Base-by-base conservation (phyloP, 1,140 invertebrate genomes). In the Arion vulgaris region DNA sequence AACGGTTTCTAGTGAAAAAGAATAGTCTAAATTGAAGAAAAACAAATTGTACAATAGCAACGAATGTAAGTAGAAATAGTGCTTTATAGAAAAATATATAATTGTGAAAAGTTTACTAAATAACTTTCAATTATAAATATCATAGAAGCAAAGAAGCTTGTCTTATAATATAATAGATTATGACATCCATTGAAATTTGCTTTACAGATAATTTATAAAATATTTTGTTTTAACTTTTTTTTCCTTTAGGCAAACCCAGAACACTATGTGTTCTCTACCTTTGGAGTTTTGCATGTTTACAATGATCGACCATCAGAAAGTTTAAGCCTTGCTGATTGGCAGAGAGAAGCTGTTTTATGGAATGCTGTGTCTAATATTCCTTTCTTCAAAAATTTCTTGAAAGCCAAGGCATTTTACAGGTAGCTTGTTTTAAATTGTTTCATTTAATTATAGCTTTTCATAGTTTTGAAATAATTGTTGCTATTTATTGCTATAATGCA, bases 191-290 rank as follows among this genome's bases (percentile, higher is more conserved):
- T 32, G 26, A 4, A 39, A 13, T 71, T 71, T 39, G 26, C 11
- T 34, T 5, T 34, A 34, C 5, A 2, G 4, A 4, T 36, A 7
- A 23, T 17, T 4, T 34, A 32, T 71, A 71, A 13, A 71, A 17
- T 34, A 71, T 9, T 36, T 28, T 71, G n/a, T 66, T 66, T 66
- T 66, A 32, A n/a, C n/a, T n/a, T n/a, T 71, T 34, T 81, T 32
- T 85, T 28, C 49, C 68, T 45, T 19, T 45, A 86, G 84, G 62
- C 57, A n/a, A 83, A 86, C 51, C 79, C 76, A 74, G 85, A 85
- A 57, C 91, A 92, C 77, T 92, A 89, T 86, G 89, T 92, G 45
- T 92, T 92, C 83, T 91, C 91, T 36, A 91, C 91, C 39, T 92
- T 92, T 86, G 91, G 92, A 62, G 90, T 92, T 2, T 83, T 92